Evolutionary conservation across 2,797 vertebrate genomes (phyloP).

Genomic region (Oophaga sylvatica): DNA sequence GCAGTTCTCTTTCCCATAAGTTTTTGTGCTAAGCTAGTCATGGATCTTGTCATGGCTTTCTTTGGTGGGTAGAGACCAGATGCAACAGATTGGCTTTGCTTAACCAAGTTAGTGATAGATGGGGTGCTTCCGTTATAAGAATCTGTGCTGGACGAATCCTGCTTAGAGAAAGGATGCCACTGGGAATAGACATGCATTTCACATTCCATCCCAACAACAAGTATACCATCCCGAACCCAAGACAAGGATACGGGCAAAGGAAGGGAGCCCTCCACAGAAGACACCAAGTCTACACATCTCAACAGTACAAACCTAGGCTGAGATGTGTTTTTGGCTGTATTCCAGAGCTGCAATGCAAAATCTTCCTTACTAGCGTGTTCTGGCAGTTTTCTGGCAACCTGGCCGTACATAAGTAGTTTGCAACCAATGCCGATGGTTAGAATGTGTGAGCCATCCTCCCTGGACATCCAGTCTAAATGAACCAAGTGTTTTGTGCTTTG

Average conservation of each 20-base stretch:
- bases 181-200: slow-evolving; percentile 99
- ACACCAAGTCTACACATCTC: slow-evolving; percentile 88
- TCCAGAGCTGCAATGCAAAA: slow-evolving; percentile 68
- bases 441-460: slow-evolving; percentile 97
- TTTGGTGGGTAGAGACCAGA: slow-evolving; percentile 78
- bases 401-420: slow-evolving; percentile 94
- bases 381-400: slow-evolving; percentile 84
- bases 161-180: slow-evolving; percentile 87
- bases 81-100: slow-evolving; percentile 81
- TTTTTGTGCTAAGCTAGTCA: slow-evolving; percentile 96
- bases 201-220: slow-evolving; percentile 98
- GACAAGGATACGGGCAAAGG: slow-evolving; percentile 94
- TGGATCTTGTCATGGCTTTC: slow-evolving; percentile 86
- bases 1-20: slow-evolving; percentile 89
- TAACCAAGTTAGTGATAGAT: slow-evolving; percentile 82
- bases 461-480: slow-evolving; percentile 97
- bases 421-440: slow-evolving; percentile 92
- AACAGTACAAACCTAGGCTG: slow-evolving; percentile 86
- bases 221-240: slow-evolving; percentile 96
- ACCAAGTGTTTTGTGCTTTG: slow-evolving; percentile 79
- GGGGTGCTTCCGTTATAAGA: slow-evolving; percentile 81
- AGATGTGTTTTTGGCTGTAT: slow-evolving; percentile 73
- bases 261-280: slow-evolving; percentile 91
- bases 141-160: slow-evolving; percentile 70
- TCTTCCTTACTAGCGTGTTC: slow-evolving; percentile 83